A percentile compares a stretch with the other conserved stretches of the same genome.
phyloP scores from a whole-genome alignment of 1,140 invertebrate species.

The Drosophila auraria region DNA sequence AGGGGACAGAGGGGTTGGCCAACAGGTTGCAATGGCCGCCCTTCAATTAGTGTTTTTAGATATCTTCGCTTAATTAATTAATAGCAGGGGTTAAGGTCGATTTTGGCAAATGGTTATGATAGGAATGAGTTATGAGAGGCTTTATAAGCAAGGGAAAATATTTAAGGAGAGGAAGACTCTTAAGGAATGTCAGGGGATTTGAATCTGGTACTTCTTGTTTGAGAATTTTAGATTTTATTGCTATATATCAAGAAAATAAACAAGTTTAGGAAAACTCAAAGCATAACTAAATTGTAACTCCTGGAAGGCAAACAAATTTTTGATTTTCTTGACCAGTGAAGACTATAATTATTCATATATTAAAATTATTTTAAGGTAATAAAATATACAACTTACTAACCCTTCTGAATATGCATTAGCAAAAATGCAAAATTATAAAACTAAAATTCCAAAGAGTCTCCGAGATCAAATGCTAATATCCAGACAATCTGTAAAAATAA shows the following conservation, averaged over 20 bases:
- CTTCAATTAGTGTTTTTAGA: conserved; percentile 41
- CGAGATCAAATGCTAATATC: neutral
- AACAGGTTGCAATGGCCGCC: conserved; percentile 23
- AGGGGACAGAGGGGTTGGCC: neutral
- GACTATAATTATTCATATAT: neutral
- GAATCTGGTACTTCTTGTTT: no score
- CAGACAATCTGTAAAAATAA: no score
- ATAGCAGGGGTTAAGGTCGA: conserved; percentile 2
- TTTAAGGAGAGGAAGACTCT: no score
- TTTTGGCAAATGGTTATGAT: neutral
- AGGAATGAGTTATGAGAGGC: neutral
- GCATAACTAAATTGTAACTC: neutral
- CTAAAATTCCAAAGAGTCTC: neutral
- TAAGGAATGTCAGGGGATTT: no score
- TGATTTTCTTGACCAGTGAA: no score
- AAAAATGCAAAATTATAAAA: neutral
- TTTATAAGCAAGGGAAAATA: no score
- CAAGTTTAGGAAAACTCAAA: neutral
- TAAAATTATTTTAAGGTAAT: neutral
- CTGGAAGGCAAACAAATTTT: neutral
- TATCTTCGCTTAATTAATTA: conserved; percentile 32
- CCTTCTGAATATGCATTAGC: no score
- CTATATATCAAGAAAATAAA: neutral
- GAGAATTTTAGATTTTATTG: no score
- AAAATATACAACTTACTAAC: neutral